These are phyloP conservation scores for Peucedramus taeniatus DNA, from an alignment of 2,113 vertebrate genomes.

Conservation along the genomic window DNA sequence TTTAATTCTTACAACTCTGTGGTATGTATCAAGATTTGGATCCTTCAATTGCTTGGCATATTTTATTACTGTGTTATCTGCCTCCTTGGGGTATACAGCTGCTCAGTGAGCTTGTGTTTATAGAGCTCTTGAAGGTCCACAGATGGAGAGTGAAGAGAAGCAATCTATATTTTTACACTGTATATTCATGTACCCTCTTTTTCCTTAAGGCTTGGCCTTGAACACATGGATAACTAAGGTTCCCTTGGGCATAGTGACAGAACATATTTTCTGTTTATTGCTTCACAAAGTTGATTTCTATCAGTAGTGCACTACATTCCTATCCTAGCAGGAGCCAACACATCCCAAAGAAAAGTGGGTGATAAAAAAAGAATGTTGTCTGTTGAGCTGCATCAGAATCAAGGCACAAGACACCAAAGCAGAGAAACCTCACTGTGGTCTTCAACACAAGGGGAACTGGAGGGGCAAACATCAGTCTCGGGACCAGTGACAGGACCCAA, in stretches of 20 bases:
- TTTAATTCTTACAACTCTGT: background rate
- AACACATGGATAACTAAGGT: background rate
- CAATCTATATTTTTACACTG: slow-evolving; percentile 12
- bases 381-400: background rate
- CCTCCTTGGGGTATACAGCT: slow-evolving; percentile 12
- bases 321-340: background rate
- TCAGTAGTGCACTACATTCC: background rate
- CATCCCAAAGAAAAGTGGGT: background rate
- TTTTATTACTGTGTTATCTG: background rate
- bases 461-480: background rate
- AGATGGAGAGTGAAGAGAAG: background rate
- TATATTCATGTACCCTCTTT: background rate
- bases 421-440: background rate
- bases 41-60: slow-evolving; percentile 12
- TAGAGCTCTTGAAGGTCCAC: slow-evolving; percentile 14
- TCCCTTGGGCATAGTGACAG: background rate
- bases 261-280: background rate
- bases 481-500: background rate
- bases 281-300: background rate
- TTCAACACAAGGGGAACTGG: background rate
- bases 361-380: background rate
- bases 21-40: background rate
- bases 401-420: background rate
- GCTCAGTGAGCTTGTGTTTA: slow-evolving; percentile 8
- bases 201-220: background rate